Evolutionary conservation across 2,113 vertebrate genomes (phyloP), one percentile per base, ranked within the genome.

Genomic region (Mus pahari): DNA sequence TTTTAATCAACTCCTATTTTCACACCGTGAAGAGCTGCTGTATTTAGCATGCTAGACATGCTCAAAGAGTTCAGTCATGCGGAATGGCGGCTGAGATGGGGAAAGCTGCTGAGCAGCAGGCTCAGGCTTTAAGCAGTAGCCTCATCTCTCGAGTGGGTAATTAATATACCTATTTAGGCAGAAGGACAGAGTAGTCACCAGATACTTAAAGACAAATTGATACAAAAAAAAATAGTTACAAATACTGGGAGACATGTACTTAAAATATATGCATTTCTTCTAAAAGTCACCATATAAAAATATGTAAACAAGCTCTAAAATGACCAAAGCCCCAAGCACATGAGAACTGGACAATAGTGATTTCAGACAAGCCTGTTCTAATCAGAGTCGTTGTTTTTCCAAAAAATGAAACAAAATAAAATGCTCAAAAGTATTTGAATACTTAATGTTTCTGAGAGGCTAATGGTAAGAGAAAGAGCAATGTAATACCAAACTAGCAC

Each of bases 1-100:
- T 95, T 95, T 96, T 95, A 96, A 95, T 95, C 94, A 94, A 89
- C 66, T 86, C 89, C 95, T 93, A 77, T 95, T 97, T 97, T 96
- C 93, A 94, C 81, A 92, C 89, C 91, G 66, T 94, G 79, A 86
- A 53, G 93, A 94, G 39, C 82, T 91, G 91, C 95, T 92, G 53
- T 48, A 95, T 96, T 97, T 95, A 94, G 92, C 79, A 96, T 78
- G 83, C 92, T 88, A 94, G 79, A 91, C 83, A 39, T 71, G 74
- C 74, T 96, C 93, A 92, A 90, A 96, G 93, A 88, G 87, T 96
- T 97, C 95, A 97, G 92, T 90, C 97, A 96, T 95, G 95, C 66
- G 20, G 93, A 78, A 82, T 88, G n/a, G 64, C 90, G 93, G 81
- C 94, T 48, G 60, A 78, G 42, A 70, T 89, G 83, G 75, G 66